Conservation (phyloP, 1,140 invertebrate genomes). For the Phenacoccus solenopsis region DNA sequence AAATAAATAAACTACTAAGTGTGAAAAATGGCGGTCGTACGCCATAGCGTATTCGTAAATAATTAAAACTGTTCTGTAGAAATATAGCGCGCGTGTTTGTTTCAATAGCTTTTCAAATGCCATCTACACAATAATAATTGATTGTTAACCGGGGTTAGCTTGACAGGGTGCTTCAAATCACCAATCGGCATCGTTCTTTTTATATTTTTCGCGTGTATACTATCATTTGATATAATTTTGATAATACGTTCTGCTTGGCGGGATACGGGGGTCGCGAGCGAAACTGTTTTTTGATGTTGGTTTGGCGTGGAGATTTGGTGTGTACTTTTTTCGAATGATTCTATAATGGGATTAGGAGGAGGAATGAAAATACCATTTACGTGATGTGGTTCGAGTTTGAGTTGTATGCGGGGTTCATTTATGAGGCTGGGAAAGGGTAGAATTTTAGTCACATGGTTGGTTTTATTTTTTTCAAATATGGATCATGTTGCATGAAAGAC, state of each 20-base stretch:
- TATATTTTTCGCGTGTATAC: not conserved
- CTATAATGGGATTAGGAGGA: too few species aligned
- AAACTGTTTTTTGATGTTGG: not conserved
- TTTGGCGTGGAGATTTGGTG: not conserved
- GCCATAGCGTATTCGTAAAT: not conserved
- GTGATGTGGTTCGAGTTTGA: too few species aligned
- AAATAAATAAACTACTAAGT: slow-evolving; percentile 3
- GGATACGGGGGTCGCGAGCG: not conserved
- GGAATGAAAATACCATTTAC: too few species aligned
- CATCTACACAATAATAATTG: not conserved
- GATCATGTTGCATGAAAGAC: too few species aligned
- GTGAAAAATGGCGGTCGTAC: not conserved
- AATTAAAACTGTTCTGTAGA: not conserved
- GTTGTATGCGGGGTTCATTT: too few species aligned
- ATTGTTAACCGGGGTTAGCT: not conserved
- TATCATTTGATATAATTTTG: slow-evolving; percentile 3
- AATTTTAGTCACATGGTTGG: too few species aligned
- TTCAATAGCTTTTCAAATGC: slow-evolving; percentile 2
- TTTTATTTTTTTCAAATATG: too few species aligned
- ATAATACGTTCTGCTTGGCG: not conserved
- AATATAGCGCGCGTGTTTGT: slow-evolving; percentile 1
- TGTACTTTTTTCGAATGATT: too few species aligned
- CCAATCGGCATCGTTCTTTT: not conserved
- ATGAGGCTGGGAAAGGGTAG: too few species aligned
- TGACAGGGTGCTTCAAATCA: not conserved